A percentile compares a stretch with the other conserved stretches of the same genome.
phyloP scores from a whole-genome alignment of 1,140 invertebrate species.

The Brachionus paranguensis region DNA sequence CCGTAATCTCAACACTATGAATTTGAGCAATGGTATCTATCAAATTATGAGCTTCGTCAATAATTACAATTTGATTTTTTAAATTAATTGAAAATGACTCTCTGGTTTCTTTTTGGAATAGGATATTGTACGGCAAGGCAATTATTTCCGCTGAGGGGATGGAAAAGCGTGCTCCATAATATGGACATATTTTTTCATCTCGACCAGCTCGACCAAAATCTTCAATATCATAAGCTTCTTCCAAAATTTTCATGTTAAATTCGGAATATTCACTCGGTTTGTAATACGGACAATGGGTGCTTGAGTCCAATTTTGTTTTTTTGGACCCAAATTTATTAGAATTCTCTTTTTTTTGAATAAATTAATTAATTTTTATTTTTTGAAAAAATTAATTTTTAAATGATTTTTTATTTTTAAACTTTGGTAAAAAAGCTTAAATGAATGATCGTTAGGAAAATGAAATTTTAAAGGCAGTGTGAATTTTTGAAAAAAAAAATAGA shows the following conservation, averaged over 20 bases:
- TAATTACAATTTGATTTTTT: conserved; percentile 76
- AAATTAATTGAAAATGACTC: conserved; percentile 75
- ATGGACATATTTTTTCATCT: conserved; percentile 44
- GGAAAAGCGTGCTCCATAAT: conserved; percentile 45
- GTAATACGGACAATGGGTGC: conserved; percentile 3
- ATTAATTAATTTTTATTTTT: no score
- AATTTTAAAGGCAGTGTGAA: no score
- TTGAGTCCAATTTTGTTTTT: conserved; percentile 23
- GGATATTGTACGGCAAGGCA: conserved; percentile 59
- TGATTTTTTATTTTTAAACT: no score
- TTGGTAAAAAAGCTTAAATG: no score
- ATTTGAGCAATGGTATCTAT: conserved; percentile 71
- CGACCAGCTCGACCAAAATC: conserved; percentile 42
- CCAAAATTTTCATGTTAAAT: conserved; percentile 17
- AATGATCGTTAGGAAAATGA: no score
- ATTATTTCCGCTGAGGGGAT: conserved; percentile 48
- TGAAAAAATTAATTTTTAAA: no score
- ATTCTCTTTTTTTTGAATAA: not conserved
- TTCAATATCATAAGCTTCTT: conserved; percentile 40
- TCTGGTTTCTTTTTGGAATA: conserved; percentile 78
- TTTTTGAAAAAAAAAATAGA: no score
- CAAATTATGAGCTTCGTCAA: conserved; percentile 96
- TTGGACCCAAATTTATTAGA: not conserved
- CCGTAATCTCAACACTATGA: conserved; percentile 31
- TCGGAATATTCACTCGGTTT: conserved; percentile 8